Percentiles rank a stretch among this genome's conserved stretches.
Conservation (phyloP, 2,113 vertebrate genomes). For the Chloroceryle aenea region DNA sequence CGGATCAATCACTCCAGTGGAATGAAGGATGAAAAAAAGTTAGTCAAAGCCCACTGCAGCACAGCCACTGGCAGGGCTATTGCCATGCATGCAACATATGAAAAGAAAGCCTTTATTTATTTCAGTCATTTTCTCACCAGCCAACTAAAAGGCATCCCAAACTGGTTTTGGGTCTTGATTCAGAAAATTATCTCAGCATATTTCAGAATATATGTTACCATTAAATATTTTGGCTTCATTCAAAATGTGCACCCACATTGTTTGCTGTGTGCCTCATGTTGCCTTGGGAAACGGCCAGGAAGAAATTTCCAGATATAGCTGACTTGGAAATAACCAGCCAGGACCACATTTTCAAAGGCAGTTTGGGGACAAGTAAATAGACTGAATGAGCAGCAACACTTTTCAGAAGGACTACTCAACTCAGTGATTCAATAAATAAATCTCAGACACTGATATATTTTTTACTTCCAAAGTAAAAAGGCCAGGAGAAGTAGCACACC, state of each 20-base stretch:
- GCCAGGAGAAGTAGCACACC: neutral
- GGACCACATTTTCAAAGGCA: neutral
- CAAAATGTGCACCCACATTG: neutral
- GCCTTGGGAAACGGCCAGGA: neutral
- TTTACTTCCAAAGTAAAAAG: neutral
- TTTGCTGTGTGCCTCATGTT: neutral
- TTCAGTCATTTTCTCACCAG: neutral
- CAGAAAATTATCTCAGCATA: neutral
- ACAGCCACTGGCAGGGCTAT: neutral
- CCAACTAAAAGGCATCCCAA: neutral
- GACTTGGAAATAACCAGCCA: neutral
- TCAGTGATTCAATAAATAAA: conserved; percentile 4
- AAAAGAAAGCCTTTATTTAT: neutral
- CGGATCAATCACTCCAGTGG: neutral
- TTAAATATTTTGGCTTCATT: neutral
- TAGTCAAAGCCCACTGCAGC: neutral
- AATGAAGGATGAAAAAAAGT: conserved; percentile 19
- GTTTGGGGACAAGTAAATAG: neutral
- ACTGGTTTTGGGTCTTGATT: neutral
- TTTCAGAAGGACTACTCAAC: neutral
- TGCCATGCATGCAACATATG: neutral
- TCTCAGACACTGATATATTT: neutral
- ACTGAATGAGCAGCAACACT: neutral
- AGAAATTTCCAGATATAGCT: neutral
- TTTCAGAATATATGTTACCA: neutral